Percentiles rank a stretch among this genome's conserved stretches.
phyloP scores from a whole-genome alignment of 2,113 vertebrate species.

The Alectura lathami region DNA sequence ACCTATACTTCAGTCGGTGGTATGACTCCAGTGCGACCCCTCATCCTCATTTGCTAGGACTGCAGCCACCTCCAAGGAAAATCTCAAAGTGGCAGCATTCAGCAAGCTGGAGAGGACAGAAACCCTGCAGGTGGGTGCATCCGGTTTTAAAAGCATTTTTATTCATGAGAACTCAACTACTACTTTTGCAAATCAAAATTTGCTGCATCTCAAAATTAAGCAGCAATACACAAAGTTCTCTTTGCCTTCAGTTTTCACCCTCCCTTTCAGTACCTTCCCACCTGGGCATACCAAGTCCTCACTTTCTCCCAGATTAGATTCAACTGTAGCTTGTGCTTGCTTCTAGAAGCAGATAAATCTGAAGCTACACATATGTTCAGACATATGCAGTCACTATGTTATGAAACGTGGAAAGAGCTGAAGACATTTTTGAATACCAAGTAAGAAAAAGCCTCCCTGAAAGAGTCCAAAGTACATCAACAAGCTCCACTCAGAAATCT shows the following conservation, averaged over 20 bases:
- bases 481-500: neutral
- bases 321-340: neutral
- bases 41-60: neutral
- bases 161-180: neutral
- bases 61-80: neutral
- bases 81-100: neutral
- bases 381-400: neutral
- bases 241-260: neutral
- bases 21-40: accelerated
- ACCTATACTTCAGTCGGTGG: neutral
- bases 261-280: neutral
- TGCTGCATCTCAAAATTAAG: neutral
- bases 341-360: neutral
- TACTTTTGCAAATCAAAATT: conserved; percentile 4
- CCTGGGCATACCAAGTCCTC: neutral
- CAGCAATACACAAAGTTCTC: neutral
- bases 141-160: neutral
- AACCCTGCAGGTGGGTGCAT: neutral
- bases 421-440: conserved; percentile 10
- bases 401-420: neutral
- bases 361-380: neutral
- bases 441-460: neutral
- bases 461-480: neutral
- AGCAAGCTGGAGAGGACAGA: neutral
- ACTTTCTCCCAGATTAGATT: neutral